phyloP scores from a whole-genome alignment of 2,113 vertebrate genomes.

The Centropus unirufus region DNA sequence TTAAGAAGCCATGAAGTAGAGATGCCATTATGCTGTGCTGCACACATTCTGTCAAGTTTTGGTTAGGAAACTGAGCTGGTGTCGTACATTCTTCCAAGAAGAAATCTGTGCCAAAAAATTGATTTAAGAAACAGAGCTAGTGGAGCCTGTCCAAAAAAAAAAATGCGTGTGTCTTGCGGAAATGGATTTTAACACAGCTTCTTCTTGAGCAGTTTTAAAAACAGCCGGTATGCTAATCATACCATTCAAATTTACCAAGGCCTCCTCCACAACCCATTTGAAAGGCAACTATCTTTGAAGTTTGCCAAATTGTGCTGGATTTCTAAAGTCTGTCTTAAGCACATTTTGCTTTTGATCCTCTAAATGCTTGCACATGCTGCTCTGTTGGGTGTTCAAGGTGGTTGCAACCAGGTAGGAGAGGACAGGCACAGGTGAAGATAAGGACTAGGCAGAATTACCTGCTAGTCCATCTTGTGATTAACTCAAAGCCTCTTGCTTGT shows the following conservation, averaged over 20 bases:
- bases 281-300: constrained; percentile 57
- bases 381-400: constrained; percentile 18
- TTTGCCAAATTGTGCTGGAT: constrained; percentile 59
- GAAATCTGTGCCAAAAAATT: constrained; percentile 57
- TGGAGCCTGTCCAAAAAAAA: constrained; percentile 66
- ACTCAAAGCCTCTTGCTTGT: neutral
- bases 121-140: constrained; percentile 69
- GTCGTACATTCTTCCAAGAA: constrained; percentile 63
- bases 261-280: constrained; percentile 66
- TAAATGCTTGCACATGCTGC: neutral
- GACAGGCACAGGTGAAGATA: neutral
- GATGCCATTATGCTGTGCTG: constrained; percentile 50
- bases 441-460: neutral
- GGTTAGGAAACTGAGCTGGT: constrained; percentile 58
- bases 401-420: neutral
- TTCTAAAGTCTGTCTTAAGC: constrained; percentile 61
- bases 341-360: constrained; percentile 38
- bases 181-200: constrained; percentile 68
- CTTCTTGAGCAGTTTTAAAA: constrained; percentile 67
- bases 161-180: constrained; percentile 65
- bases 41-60: constrained; percentile 63
- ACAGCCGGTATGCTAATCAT: constrained; percentile 69
- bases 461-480: neutral
- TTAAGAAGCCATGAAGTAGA: neutral
- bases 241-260: constrained; percentile 68